Evolutionary conservation across 2,797 vertebrate genomes (phyloP).

Genomic region (Catostomus latipinnis): DNA sequence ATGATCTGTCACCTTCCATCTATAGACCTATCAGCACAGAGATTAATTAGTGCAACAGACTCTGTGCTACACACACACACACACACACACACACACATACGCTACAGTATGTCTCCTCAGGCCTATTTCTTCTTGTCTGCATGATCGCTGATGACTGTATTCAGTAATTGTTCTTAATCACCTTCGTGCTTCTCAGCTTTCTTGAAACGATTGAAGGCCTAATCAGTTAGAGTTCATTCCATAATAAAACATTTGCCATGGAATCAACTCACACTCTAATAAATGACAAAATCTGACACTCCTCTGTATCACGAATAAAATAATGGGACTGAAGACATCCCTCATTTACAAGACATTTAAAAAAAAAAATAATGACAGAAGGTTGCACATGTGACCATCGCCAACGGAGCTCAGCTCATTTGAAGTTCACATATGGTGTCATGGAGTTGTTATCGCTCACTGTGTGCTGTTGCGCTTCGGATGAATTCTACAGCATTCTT

Average conservation of each 20-base stretch:
- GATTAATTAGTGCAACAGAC: conserved; percentile 80
- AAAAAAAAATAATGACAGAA: conserved; percentile 45
- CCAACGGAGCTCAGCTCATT: conserved; percentile 28
- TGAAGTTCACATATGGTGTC: conserved; percentile 42
- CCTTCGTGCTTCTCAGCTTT: conserved; percentile 39
- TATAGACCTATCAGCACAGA: conserved; percentile 78
- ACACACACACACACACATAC: conserved; percentile 32
- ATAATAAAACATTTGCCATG: conserved; percentile 45
- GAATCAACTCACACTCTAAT: conserved; percentile 35
- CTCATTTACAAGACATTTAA: conserved; percentile 25
- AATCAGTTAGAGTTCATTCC: conserved; percentile 38
- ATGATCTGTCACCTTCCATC: conserved; percentile 85
- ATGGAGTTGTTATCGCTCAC: conserved; percentile 9
- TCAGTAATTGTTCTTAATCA: conserved; percentile 56
- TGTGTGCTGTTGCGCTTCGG: conserved; percentile 41
- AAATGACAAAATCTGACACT: conserved; percentile 29
- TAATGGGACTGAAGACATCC: conserved; percentile 21
- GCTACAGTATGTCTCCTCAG: conserved; percentile 34
- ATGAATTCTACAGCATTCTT: conserved; percentile 37
- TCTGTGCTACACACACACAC: conserved; percentile 37
- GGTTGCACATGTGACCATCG: conserved; percentile 21
- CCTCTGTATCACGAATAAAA: conserved; percentile 25
- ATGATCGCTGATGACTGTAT: conserved; percentile 46
- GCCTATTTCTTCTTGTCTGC: conserved; percentile 55
- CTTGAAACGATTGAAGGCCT: conserved; percentile 43